phyloP scores from a whole-genome alignment of 2,113 vertebrate genomes.

The Nothobranchius furzeri region DNA sequence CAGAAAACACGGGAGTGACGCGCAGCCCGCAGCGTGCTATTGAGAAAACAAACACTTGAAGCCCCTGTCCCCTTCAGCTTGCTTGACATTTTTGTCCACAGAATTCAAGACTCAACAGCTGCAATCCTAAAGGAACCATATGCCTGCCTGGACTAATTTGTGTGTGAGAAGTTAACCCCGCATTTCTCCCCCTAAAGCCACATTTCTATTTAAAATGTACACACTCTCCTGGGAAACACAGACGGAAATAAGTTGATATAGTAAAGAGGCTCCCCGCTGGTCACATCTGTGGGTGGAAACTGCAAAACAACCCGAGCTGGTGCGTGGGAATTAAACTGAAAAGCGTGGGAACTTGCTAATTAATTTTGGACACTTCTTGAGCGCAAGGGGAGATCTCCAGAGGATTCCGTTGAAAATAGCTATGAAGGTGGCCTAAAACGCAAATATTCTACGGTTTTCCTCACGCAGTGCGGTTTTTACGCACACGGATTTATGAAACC shows the following conservation, averaged over 20 bases:
- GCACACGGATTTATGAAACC: neutral
- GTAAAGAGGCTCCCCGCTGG: neutral
- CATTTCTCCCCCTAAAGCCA: neutral
- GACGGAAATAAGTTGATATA: neutral
- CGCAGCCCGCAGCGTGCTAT: slow-evolving; percentile 66
- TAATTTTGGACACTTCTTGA: neutral
- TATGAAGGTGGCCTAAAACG: too few relatives aligned
- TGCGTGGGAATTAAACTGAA: neutral
- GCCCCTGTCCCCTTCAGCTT: slow-evolving; percentile 23
- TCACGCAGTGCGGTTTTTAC: neutral
- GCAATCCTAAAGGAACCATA: neutral
- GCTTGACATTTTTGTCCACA: slow-evolving; percentile 16
- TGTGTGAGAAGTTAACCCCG: neutral
- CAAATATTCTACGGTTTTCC: neutral
- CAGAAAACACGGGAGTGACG: slow-evolving; percentile 73
- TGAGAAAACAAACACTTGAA: slow-evolving; percentile 68
- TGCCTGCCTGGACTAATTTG: neutral
- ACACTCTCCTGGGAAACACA: neutral
- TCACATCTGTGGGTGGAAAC: neutral
- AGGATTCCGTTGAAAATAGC: too few relatives aligned
- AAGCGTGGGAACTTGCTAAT: neutral
- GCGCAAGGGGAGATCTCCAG: too few relatives aligned
- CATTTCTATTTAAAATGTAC: too few relatives aligned
- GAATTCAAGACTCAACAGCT: slow-evolving; percentile 6
- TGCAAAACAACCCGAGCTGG: neutral